These are phyloP conservation scores for Amiota mariae DNA, from an alignment of 2,888 invertebrate genomes.

Conservation along the genomic window DNA sequence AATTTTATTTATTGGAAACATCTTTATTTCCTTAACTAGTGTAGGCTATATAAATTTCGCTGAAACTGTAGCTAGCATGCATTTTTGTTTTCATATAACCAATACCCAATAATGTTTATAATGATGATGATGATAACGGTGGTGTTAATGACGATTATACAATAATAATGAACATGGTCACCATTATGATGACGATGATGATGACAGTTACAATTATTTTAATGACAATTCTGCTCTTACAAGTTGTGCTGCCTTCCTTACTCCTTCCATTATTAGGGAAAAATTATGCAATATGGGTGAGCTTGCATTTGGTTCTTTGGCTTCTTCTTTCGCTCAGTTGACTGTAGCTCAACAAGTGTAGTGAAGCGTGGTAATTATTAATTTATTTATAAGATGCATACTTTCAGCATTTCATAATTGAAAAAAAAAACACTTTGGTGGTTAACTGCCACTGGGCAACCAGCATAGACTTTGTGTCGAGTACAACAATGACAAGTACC, in stretches of 20 bases:
- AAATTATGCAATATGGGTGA: too few species aligned
- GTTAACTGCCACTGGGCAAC: conserved; percentile 2
- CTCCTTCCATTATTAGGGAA: neutral
- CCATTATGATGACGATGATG: neutral
- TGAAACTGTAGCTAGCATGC: too few species aligned
- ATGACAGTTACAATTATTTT: conserved; percentile 60
- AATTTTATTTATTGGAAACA: too few species aligned
- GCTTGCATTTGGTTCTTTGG: neutral
- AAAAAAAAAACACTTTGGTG: conserved; percentile 20
- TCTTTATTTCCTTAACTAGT: too few species aligned
- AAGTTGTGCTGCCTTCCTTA: neutral
- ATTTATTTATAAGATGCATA: conserved; percentile 33
- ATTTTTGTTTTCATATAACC: neutral
- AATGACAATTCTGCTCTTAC: conserved; percentile 54
- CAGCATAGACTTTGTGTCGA: neutral
- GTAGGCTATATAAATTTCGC: too few species aligned
- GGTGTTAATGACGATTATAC: neutral
- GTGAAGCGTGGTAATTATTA: conserved; percentile 45
- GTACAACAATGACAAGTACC: neutral
- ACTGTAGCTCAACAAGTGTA: neutral
- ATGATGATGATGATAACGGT: neutral
- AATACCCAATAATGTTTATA: neutral
- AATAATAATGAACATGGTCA: neutral
- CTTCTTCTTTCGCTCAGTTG: neutral
- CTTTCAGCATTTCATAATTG: conserved; percentile 16